phyloP scores from a whole-genome alignment of 2,797 vertebrate species.

The Heterohyrax brucei region DNA sequence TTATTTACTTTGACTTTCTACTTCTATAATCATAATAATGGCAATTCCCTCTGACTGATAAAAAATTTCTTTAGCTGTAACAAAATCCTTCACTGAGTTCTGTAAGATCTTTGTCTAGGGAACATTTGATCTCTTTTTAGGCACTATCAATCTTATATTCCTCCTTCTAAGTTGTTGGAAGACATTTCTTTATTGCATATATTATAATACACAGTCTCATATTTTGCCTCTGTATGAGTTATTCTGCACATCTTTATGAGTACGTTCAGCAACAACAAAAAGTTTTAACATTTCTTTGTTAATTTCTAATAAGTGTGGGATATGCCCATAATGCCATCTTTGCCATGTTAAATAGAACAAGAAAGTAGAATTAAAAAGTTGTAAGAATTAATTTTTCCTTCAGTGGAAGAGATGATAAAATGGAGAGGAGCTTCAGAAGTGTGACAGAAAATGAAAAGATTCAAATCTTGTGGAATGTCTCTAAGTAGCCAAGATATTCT shows the following conservation, averaged over 20 bases:
- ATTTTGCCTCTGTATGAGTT: neutral
- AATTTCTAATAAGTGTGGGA: conserved; percentile 20
- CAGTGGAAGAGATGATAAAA: neutral
- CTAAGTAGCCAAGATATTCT: neutral
- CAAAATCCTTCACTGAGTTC: neutral
- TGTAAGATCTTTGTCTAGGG: conserved; percentile 20
- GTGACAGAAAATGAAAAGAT: neutral
- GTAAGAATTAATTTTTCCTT: neutral
- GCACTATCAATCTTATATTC: neutral
- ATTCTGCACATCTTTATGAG: neutral
- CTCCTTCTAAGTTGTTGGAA: neutral
- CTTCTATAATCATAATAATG: neutral
- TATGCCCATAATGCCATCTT: neutral
- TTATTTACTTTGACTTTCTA: too few relatives aligned
- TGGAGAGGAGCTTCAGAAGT: neutral
- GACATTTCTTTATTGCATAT: neutral
- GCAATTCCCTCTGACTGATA: neutral
- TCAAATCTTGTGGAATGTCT: neutral
- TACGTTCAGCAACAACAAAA: neutral
- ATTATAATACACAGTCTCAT: neutral
- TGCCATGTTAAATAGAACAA: neutral
- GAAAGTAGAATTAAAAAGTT: neutral
- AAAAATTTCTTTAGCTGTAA: neutral
- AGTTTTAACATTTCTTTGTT: neutral
- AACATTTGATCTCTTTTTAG: neutral